Evolutionary conservation across 2,113 vertebrate species (phyloP).

Genomic region (Macrotus californicus): DNA sequence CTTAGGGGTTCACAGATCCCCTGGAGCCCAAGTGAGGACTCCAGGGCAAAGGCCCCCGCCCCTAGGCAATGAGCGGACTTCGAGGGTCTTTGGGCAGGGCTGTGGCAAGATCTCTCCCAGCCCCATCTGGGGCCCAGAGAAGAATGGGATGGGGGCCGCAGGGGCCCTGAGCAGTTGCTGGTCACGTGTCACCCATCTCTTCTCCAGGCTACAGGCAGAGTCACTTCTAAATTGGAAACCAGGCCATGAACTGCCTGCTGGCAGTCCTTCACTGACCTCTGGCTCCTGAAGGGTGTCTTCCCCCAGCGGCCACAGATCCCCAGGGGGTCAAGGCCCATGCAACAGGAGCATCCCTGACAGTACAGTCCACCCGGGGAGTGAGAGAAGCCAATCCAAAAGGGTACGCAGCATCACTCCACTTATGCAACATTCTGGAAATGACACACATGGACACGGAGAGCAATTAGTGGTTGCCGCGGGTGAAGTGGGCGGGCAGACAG

Average conservation of each 20-base stretch:
- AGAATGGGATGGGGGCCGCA: background rate
- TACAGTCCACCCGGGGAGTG: background rate
- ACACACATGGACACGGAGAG: background rate
- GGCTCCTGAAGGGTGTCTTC: background rate
- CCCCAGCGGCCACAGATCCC: no score
- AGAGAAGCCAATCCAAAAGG: background rate
- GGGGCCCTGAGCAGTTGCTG: background rate
- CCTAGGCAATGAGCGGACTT: background rate
- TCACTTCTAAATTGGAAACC: background rate
- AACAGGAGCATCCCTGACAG: background rate
- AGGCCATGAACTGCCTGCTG: background rate
- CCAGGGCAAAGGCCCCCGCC: background rate
- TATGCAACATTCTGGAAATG: background rate
- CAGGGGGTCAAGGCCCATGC: background rate
- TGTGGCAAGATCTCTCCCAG: background rate
- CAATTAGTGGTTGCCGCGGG: background rate
- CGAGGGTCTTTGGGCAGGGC: background rate
- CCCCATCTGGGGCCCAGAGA: background rate
- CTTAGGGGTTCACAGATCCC: background rate
- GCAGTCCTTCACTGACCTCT: background rate
- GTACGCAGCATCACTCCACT: background rate
- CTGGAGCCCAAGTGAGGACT: background rate
- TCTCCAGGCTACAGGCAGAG: background rate
- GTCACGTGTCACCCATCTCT: background rate
- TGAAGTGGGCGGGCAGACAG: background rate